A percentile compares a stretch with the other conserved stretches of the same genome.
These are phyloP conservation scores for Nannoperca obscura DNA, from an alignment of 2,797 vertebrate species.

Conservation along the genomic window DNA sequence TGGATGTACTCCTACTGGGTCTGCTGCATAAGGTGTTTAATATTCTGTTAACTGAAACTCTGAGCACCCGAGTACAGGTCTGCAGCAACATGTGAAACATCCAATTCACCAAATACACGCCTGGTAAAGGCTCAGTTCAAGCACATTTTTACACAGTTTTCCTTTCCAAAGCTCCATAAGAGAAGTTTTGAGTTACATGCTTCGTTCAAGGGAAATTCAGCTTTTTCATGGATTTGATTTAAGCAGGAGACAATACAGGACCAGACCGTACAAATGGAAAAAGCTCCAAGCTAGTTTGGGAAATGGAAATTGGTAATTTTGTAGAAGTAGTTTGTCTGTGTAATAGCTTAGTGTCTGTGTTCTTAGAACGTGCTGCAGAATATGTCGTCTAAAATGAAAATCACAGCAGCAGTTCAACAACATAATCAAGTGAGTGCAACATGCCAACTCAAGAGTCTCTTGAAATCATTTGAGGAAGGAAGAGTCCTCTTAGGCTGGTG, in stretches of 20 bases:
- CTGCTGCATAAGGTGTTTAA: constrained; percentile 1
- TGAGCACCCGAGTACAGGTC: neutral
- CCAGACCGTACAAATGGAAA: neutral
- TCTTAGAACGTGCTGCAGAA: neutral
- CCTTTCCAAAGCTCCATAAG: neutral
- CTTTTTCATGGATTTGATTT: neutral
- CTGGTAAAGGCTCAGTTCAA: neutral
- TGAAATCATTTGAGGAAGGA: neutral
- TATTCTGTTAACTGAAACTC: neutral
- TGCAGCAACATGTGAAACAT: neutral
- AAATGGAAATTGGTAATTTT: neutral
- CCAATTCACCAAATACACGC: neutral
- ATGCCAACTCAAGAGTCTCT: neutral
- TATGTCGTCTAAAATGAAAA: neutral
- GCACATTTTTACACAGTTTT: neutral
- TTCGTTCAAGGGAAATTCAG: neutral
- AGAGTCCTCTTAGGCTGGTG: neutral
- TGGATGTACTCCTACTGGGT: neutral
- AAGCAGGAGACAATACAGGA: neutral
- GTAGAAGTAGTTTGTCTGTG: neutral
- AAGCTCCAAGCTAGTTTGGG: neutral
- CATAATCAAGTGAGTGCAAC: neutral
- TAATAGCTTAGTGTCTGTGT: neutral
- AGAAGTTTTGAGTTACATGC: neutral
- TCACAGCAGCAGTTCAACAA: neutral